phyloP scores from a whole-genome alignment of 2,888 invertebrate species.

The Acleris holmiana region DNA sequence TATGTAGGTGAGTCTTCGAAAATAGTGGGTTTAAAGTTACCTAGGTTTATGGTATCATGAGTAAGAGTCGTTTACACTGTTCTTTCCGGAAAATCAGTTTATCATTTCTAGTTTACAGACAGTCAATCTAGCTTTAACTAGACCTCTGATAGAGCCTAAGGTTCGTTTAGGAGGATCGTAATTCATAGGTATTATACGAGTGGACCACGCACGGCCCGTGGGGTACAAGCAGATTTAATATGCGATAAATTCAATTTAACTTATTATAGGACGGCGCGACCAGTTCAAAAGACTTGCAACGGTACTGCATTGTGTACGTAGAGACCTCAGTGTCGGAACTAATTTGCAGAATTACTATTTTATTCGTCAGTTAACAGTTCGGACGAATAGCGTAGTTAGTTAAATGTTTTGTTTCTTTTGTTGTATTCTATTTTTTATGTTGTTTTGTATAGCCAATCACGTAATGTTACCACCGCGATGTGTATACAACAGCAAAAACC shows the following conservation, averaged over 20 bases:
- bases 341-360: conserved; percentile 13
- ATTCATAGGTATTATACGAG: conserved; percentile 56
- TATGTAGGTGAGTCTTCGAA: too few relatives aligned
- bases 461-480: too few relatives aligned
- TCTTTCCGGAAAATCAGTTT: too few relatives aligned
- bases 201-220: conserved; percentile 56
- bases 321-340: conserved; percentile 1
- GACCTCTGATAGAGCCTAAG: conserved; percentile 43
- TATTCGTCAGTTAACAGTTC: not conserved
- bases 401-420: too few relatives aligned
- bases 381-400: too few relatives aligned
- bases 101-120: not conserved
- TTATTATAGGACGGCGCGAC: conserved; percentile 60
- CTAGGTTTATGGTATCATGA: too few relatives aligned
- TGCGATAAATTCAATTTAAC: conserved; percentile 70
- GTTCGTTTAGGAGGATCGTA: conserved; percentile 50
- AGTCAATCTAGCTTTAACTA: not conserved
- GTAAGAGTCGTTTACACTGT: too few relatives aligned
- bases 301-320: conserved; percentile 3
- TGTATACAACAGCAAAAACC: too few relatives aligned
- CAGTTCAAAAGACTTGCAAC: conserved; percentile 12
- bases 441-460: too few relatives aligned
- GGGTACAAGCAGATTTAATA: conserved; percentile 60
- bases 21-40: too few relatives aligned
- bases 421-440: too few relatives aligned